Conservation (phyloP, 2,888 invertebrate species). For the Cynaeus angustus region DNA sequence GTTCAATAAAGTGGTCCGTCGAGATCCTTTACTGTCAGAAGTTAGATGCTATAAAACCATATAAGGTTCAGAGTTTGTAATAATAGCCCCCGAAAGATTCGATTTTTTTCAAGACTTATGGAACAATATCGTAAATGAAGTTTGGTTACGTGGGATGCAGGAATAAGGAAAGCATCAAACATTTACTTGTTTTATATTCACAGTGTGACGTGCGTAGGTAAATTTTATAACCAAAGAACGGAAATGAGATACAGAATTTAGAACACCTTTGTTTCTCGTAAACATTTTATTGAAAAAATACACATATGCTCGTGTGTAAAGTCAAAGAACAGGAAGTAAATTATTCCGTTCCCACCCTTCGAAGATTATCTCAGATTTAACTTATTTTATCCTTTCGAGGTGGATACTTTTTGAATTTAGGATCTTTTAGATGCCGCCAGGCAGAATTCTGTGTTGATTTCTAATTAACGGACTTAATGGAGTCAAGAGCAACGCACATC, state of each 20-base stretch:
- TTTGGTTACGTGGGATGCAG: slow-evolving; percentile 20
- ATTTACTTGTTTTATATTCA: slow-evolving; percentile 44
- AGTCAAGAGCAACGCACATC: slow-evolving; percentile 62
- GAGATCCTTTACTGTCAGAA: slow-evolving; percentile 54
- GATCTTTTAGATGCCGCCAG: slow-evolving; percentile 53
- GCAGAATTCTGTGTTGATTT: slow-evolving; percentile 65
- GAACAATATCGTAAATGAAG: slow-evolving; percentile 30
- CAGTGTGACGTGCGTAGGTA: slow-evolving; percentile 47
- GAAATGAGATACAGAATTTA: slow-evolving; percentile 55
- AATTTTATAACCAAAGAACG: slow-evolving; percentile 53
- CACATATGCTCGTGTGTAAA: slow-evolving; percentile 39
- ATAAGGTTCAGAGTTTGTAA: slow-evolving; percentile 46
- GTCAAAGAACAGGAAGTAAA: slow-evolving; percentile 24
- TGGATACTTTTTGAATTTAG: slow-evolving; percentile 45
- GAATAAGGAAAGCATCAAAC: slow-evolving; percentile 30
- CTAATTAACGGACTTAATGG: slow-evolving; percentile 68
- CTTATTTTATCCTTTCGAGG: slow-evolving; percentile 30
- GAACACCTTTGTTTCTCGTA: slow-evolving; percentile 54
- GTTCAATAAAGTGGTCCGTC: slow-evolving; percentile 49
- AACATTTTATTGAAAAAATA: slow-evolving; percentile 51
- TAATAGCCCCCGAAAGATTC: slow-evolving; percentile 48
- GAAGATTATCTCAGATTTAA: slow-evolving; percentile 39
- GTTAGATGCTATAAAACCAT: slow-evolving; percentile 54
- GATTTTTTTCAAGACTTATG: slow-evolving; percentile 42
- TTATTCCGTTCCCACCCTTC: slow-evolving; percentile 23